Evolutionary conservation across 2,797 vertebrate genomes (phyloP), one percentile per base, ranked within the genome.

Genomic region (Pagetopsis macropterus): DNA sequence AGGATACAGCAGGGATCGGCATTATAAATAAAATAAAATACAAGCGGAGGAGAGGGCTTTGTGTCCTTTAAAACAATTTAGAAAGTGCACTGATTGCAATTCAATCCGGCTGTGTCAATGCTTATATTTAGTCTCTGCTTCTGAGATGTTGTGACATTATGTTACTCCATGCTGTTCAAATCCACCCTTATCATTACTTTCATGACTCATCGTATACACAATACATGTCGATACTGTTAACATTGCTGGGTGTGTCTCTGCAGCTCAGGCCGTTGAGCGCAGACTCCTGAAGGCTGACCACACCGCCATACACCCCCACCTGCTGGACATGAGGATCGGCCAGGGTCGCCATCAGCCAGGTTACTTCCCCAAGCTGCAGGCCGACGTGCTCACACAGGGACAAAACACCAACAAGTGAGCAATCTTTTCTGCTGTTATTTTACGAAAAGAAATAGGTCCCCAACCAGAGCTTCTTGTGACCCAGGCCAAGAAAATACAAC

Each of bases 311-410:
- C 98, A 98, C 87, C 98, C 98, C 0, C 98, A 99, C 85, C 93
- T 99, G 57, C 96, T 99, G 21, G 95, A 99, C 87, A 99, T 99
- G 98, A 97, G 96, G 94, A 99, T 99, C 0, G 98, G 98, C 23
- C 98, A 99, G 87, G 98, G 98, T 76, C 97, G 96, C 68, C 99
- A 99, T 0, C 96, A 99, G 40, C 98, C 96, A 59, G 97, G 98
- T 1, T 98, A 97, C 89, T 99, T 99, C 83, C 98, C 98, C 0
- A 97, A 96, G 80, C 92, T 99, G 78, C 98, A 99, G 76, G 95
- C 96, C 0, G 97, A 99, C 55, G 98, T 99, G 70, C 94, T 99
- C 50, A 91, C 95, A 58, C 93, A 96, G 0, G 96, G 96, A 65
- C 97, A 97, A 19, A 91, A 95, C 82, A 96, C 96, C 85, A 97